Evolutionary conservation across 2,797 vertebrate species (phyloP).

Genomic region (Limnodromus scolopaceus): DNA sequence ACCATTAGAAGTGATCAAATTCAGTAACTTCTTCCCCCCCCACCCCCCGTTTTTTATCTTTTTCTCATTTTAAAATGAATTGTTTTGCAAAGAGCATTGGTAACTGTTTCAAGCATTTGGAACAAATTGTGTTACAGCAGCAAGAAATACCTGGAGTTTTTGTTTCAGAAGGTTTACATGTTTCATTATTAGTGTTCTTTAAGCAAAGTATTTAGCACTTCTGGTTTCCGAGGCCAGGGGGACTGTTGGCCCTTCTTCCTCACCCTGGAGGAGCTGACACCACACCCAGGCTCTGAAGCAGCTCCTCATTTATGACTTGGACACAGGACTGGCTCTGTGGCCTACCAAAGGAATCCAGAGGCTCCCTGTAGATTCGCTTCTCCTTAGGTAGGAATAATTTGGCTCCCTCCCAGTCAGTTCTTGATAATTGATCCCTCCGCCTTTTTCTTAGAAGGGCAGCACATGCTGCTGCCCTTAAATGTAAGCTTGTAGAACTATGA

Average conservation of each 20-base stretch:
- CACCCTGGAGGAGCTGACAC: conserved; percentile 43
- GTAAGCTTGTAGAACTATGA: not conserved
- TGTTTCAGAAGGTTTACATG: not conserved
- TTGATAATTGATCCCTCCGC: not conserved
- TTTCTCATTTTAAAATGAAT: not conserved
- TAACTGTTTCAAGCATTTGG: not conserved
- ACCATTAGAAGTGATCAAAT: not conserved
- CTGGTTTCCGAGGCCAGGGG: not conserved
- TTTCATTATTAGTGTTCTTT: not conserved
- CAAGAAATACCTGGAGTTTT: not conserved
- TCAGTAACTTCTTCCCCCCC: not conserved
- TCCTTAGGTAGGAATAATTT: conserved; percentile 34
- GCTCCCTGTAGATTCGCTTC: conserved; percentile 21
- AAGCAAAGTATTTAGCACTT: conserved; percentile 5
- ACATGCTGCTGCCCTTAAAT: not conserved
- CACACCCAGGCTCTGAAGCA: conserved; percentile 36
- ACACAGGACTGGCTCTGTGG: not conserved
- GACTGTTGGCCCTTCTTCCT: conserved; percentile 20
- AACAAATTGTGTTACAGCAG: not conserved
- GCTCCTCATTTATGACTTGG: conserved; percentile 36
- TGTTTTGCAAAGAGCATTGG: not conserved
- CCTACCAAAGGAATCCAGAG: not conserved
- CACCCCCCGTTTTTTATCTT: not conserved
- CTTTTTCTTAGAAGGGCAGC: not conserved
- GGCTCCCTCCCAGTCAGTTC: not conserved